phyloP scores from a whole-genome alignment of 2,888 invertebrate genomes.

The Macaria notata region DNA sequence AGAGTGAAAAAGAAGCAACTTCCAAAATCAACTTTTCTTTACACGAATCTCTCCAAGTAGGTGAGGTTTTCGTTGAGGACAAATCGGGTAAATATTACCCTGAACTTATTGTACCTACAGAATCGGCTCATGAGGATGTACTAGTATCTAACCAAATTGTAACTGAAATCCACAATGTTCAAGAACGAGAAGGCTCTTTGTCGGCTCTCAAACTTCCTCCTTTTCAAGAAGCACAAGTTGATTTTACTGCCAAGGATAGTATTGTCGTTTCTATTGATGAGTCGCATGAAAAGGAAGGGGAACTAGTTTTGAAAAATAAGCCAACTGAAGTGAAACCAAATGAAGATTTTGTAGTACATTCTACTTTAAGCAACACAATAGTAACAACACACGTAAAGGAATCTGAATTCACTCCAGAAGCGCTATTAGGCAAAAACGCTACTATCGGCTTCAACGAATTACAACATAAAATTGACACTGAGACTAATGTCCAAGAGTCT shows the following conservation, averaged over 20 bases:
- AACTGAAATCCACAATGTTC: slow-evolving; percentile 84
- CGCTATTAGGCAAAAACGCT: slow-evolving; percentile 78
- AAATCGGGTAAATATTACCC: slow-evolving; percentile 90
- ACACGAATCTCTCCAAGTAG: slow-evolving; percentile 84
- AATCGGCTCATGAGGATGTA: slow-evolving; percentile 86
- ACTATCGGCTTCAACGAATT: slow-evolving; percentile 83
- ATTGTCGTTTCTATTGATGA: slow-evolving; percentile 79
- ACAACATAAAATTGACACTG: slow-evolving; percentile 82
- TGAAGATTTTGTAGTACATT: slow-evolving; percentile 63
- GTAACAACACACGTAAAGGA: slow-evolving; percentile 86
- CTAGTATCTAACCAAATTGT: slow-evolving; percentile 85
- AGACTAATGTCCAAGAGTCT: slow-evolving; percentile 83
- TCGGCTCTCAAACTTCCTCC: slow-evolving; percentile 82
- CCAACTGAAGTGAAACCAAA: slow-evolving; percentile 58
- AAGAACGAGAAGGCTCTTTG: slow-evolving; percentile 86
- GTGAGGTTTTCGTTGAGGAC: slow-evolving; percentile 86
- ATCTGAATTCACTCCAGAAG: slow-evolving; percentile 75
- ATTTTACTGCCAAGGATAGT: slow-evolving; percentile 83
- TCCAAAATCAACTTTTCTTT: slow-evolving; percentile 85
- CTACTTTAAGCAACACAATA: slow-evolving; percentile 82
- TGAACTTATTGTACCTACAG: slow-evolving; percentile 90
- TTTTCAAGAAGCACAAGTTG: slow-evolving; percentile 83
- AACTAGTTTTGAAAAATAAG: slow-evolving; percentile 61
- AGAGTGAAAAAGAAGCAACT: slow-evolving; percentile 72
- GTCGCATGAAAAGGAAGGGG: slow-evolving; percentile 85